phyloP scores from a whole-genome alignment of 1,140 invertebrate genomes.

The Drosophila orosa region DNA sequence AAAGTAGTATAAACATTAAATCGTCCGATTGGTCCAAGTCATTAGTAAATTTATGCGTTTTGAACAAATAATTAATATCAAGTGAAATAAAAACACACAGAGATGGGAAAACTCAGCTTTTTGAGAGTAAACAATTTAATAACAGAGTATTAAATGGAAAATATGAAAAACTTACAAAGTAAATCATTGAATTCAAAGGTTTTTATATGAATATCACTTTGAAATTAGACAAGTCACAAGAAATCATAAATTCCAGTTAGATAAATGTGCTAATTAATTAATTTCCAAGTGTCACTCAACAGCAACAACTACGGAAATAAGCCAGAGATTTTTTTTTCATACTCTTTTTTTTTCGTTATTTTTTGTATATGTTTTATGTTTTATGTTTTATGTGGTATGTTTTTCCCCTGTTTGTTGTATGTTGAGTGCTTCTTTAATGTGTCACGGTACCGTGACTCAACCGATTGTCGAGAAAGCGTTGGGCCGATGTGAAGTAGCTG shows the following conservation, averaged over 20 bases:
- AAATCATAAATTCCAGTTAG: neutral
- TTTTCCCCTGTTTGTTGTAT: conserved; percentile 6
- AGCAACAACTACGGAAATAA: conserved; percentile 24
- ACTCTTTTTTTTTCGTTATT: neutral
- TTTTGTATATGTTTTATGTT: neutral
- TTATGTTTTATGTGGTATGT: neutral
- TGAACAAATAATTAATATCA: neutral
- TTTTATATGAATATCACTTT: neutral
- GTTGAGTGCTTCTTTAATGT: conserved; percentile 43
- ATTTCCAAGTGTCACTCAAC: conserved; percentile 11
- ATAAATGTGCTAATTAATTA: conserved; percentile 5
- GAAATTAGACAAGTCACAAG: neutral
- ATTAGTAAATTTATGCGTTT: no score
- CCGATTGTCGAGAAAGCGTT: conserved; percentile 50
- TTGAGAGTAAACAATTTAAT: neutral
- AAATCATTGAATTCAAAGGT: neutral
- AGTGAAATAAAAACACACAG: neutral
- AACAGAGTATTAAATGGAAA: neutral
- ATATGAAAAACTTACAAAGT: neutral
- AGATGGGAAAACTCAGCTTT: neutral
- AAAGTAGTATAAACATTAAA: no score
- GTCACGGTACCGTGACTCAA: conserved; percentile 53
- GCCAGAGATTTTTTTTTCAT: neutral
- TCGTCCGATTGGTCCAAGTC: no score
- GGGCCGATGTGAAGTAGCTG: conserved; percentile 22